A percentile compares a stretch with the other conserved stretches of the same genome.
phyloP scores from a whole-genome alignment of 2,113 vertebrate genomes.

The Petroica traversi region DNA sequence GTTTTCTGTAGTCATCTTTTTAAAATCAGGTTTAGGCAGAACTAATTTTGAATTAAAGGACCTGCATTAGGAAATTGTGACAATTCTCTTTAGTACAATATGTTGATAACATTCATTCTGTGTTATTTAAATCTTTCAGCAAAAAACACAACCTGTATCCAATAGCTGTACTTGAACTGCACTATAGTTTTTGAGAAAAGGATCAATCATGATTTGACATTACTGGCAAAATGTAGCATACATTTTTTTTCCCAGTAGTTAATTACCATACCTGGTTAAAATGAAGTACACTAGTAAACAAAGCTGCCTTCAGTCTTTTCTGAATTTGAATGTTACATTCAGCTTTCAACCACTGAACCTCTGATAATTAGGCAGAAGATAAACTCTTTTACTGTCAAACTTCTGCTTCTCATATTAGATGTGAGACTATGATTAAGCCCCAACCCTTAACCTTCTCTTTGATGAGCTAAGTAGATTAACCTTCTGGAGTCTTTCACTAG shows the following conservation, averaged over 20 bases:
- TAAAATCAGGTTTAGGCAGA: background rate
- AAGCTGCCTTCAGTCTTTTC: background rate
- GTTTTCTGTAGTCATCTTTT: background rate
- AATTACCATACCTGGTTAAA: background rate
- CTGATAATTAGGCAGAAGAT: background rate
- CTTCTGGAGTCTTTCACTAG: slow-evolving; percentile 42
- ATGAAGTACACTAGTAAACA: background rate
- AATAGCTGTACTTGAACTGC: background rate
- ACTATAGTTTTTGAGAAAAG: background rate
- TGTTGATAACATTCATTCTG: background rate
- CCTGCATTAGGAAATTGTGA: background rate
- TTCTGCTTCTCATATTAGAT: background rate
- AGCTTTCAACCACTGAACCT: background rate
- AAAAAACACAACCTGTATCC: background rate
- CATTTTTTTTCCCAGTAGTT: background rate
- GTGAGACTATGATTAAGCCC: slow-evolving; percentile 28
- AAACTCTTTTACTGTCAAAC: slow-evolving; percentile 18
- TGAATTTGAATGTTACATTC: background rate
- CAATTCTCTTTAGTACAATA: background rate
- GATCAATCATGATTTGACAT: background rate
- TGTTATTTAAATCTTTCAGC: background rate
- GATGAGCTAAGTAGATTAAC: slow-evolving; percentile 59
- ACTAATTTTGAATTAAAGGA: background rate
- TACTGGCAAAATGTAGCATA: background rate
- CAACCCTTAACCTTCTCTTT: slow-evolving; percentile 45